Percentiles rank a stretch among this genome's conserved stretches.
These are phyloP conservation scores for Apis mellifera DNA, from an alignment of 1,140 invertebrate species.

Conservation along the genomic window Amel_HAv3.1 CM009940.2:3657001-3657500, in stretches of 20 bases:
- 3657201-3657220: slow-evolving; percentile 50
- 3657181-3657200: slow-evolving; percentile 47
- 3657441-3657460: slow-evolving; percentile 31
- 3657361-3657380: slow-evolving; percentile 49
- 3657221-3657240: slow-evolving; percentile 32
- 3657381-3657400: slow-evolving; percentile 38
- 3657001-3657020: slow-evolving; percentile 64
- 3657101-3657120: slow-evolving; percentile 59
- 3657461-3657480: background rate
- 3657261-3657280: slow-evolving; percentile 6
- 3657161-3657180: slow-evolving; percentile 70
- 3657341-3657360: slow-evolving; percentile 48
- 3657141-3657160: slow-evolving; percentile 75
- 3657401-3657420: slow-evolving; percentile 43
- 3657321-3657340: background rate
- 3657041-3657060: slow-evolving; percentile 69
- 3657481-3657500: background rate
- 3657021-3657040: slow-evolving; percentile 46
- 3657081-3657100: slow-evolving; percentile 65
- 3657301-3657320: background rate
- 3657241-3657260: slow-evolving; percentile 38
- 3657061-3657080: slow-evolving; percentile 30
- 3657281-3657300: slow-evolving; percentile 51
- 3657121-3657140: slow-evolving; percentile 62
- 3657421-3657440: slow-evolving; percentile 23